Evolutionary conservation across 1,140 invertebrate species (phyloP).

Genomic region (Lethrus apterus): DNA sequence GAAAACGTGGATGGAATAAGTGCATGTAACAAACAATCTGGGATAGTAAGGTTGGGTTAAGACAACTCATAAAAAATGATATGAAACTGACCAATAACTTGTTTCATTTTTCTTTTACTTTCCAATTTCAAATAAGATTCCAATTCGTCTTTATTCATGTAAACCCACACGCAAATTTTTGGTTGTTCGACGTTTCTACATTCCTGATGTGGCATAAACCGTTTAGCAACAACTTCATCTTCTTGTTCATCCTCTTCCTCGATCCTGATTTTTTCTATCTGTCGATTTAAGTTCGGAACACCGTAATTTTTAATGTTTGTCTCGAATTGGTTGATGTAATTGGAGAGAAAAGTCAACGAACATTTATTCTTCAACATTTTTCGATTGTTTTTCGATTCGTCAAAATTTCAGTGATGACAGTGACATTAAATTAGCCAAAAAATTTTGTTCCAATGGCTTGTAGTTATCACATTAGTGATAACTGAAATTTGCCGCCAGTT

Average conservation of each 20-base stretch:
- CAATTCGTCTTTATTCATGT: slow-evolving; percentile 27
- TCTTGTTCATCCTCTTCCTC: slow-evolving; percentile 5
- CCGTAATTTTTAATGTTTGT: slow-evolving; percentile 6
- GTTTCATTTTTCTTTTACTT: slow-evolving; percentile 18
- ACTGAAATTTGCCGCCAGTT: too few relatives aligned
- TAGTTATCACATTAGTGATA: too few relatives aligned
- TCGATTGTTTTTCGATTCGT: background rate
- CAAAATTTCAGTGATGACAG: too few relatives aligned
- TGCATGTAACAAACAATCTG: too few relatives aligned
- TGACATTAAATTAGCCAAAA: too few relatives aligned
- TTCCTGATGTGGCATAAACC: background rate
- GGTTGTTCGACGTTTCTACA: slow-evolving; percentile 4
- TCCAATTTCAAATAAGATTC: slow-evolving; percentile 21
- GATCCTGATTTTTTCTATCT: background rate
- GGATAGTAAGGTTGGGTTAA: too few relatives aligned
- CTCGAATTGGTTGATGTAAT: slow-evolving; percentile 9
- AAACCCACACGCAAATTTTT: slow-evolving; percentile 26
- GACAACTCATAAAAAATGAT: too few relatives aligned
- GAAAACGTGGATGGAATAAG: too few relatives aligned
- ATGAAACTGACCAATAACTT: slow-evolving; percentile 29
- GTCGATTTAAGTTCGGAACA: background rate
- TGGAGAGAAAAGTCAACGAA: background rate
- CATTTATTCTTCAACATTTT: background rate
- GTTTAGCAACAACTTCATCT: background rate
- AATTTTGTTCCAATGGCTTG: too few relatives aligned